Evolutionary conservation across 2,888 invertebrate species (phyloP).

Genomic region (Apamea sordens): DNA sequence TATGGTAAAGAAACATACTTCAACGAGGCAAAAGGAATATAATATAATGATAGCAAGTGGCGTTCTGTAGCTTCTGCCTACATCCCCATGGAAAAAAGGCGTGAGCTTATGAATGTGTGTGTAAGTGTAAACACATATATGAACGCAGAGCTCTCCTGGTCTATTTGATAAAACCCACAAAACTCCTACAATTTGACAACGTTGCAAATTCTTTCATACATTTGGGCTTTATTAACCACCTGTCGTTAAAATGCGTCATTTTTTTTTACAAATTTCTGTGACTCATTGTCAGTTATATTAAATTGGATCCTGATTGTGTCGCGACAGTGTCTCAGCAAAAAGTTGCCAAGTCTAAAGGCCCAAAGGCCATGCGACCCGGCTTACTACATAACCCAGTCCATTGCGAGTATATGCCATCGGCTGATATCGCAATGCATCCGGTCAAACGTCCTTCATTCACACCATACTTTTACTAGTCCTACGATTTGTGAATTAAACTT

Average conservation of each 20-base stretch:
- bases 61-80: too few species aligned
- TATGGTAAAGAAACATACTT: too few species aligned
- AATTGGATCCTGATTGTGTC: neutral
- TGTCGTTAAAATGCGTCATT: neutral
- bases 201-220: neutral
- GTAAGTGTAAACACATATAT: neutral
- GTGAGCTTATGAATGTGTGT: neutral
- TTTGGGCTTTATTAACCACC: neutral
- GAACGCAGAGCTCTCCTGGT: neutral
- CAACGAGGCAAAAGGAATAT: neutral
- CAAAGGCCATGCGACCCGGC: conserved; percentile 19
- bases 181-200: neutral
- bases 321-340: conserved; percentile 26
- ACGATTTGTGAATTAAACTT: conserved; percentile 64
- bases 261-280: neutral
- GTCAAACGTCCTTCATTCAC: conserved; percentile 74
- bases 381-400: conserved; percentile 39
- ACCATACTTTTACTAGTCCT: conserved; percentile 72
- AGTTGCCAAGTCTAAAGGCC: conserved; percentile 22
- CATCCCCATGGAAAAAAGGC: neutral
- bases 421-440: conserved; percentile 73
- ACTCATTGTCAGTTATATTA: neutral
- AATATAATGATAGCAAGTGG: neutral
- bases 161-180: neutral
- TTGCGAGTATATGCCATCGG: conserved; percentile 46